These are phyloP conservation scores for Drosophila neonasuta DNA, from an alignment of 2,888 invertebrate species.

Conservation along the genomic window DNA sequence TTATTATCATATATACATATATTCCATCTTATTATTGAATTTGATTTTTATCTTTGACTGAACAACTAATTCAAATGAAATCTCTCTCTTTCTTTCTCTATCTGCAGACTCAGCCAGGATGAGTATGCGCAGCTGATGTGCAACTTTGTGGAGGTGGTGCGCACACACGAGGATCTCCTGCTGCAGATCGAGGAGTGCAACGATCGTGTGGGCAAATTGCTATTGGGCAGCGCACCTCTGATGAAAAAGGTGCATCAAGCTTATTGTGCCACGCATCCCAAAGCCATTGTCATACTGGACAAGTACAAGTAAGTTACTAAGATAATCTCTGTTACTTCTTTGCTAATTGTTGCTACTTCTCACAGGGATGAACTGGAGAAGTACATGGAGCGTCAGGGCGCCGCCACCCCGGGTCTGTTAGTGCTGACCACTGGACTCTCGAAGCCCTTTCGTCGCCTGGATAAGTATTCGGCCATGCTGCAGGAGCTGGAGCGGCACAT, in stretches of 20 bases:
- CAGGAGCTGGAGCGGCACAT: constrained; percentile 98
- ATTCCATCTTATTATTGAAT: too few species aligned
- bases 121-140: constrained; percentile 94
- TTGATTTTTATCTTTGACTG: background rate
- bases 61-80: background rate
- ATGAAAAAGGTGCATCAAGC: constrained; percentile 92
- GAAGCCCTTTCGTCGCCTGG: constrained; percentile 96
- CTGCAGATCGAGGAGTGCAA: constrained; percentile 90
- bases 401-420: constrained; percentile 92
- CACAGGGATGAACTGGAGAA: constrained; percentile 90
- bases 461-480: constrained; percentile 96
- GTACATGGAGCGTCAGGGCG: constrained; percentile 94
- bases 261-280: constrained; percentile 97
- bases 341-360: background rate
- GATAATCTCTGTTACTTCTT: background rate
- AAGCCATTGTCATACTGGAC: constrained; percentile 95
- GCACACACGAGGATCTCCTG: constrained; percentile 92
- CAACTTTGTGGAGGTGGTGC: constrained; percentile 93
- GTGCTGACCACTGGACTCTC: constrained; percentile 96
- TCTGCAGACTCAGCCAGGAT: constrained; percentile 91
- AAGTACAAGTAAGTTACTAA: constrained; percentile 89
- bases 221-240: constrained; percentile 91
- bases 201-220: constrained; percentile 93
- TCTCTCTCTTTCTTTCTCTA: too few species aligned
- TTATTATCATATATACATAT: too few species aligned